Base-by-base conservation (phyloP, 2,888 invertebrate genomes). In the Xestia ashworthii region DNA sequence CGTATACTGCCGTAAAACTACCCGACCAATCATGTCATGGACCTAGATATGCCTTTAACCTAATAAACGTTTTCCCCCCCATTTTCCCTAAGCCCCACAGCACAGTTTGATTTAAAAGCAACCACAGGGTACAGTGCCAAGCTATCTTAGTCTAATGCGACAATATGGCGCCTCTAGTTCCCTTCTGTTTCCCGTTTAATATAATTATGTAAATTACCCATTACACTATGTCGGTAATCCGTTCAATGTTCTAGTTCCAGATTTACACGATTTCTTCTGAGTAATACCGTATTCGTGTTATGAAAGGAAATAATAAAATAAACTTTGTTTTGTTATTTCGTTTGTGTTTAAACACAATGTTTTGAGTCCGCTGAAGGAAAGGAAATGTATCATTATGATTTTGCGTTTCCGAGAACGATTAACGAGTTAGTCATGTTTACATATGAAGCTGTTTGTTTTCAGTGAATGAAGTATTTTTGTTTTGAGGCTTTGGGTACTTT, bases 201-300 rank as follows among this genome's bases (percentile, higher is more conserved):
- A 80, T 44, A 67, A 71, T 71, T 79, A 83, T 83, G 80, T 71
- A 71, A 81, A 81, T 58, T n/a, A 79, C 32, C 25, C 60, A 68
- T 80, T 84, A 84, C 38, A 55, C 38, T 16, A 67, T 62, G 55
- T 19, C 8, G 19, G 38, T 66, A 67, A 80, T 58, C 58, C 48
- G 62, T 58, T 58, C 55, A 68, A 62, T 58, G 80, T 83, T 38
- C 32, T 12, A 12, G 8, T 25, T 46, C 48, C 12, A 68, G 38
- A 65, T 77, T 68, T 67, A 1, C 55, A 14, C 38, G 46, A 62
- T 19, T 68, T 64, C 55, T 46, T 70, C 46, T 71, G 16, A 62
- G 38, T 38, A 53, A 69, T 22, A 44, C 48, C 46, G 38, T 25
- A 41, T 55, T 70, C 50, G 46, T 76, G n/a, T 69, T 72, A 32